A percentile compares a stretch with the other conserved stretches of the same genome.
These are phyloP conservation scores for Archaeoteleia sp. DNA, from an alignment of 2,888 invertebrate genomes.

Conservation along the genomic window DNA sequence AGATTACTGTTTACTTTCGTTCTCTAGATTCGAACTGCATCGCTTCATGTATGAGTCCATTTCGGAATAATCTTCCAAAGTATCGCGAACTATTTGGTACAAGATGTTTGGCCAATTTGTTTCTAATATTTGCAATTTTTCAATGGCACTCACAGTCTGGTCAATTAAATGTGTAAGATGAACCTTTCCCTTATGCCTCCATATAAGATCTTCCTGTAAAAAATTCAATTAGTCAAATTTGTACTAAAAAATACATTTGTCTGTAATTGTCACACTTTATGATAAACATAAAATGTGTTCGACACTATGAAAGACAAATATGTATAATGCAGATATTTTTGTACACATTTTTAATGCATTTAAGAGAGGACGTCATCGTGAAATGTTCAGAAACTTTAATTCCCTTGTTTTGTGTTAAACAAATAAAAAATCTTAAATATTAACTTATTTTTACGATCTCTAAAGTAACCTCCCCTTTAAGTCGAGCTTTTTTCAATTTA, in stretches of 20 bases:
- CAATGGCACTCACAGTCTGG: conserved; percentile 85
- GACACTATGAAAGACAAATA: too few species aligned
- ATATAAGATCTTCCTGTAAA: conserved; percentile 82
- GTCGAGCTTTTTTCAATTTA: too few species aligned
- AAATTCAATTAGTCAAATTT: conserved; percentile 22
- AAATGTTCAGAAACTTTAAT: too few species aligned
- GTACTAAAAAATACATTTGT: conserved; percentile 41
- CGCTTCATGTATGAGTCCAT: conserved; percentile 87
- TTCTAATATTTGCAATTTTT: conserved; percentile 84
- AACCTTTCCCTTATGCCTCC: conserved; percentile 84
- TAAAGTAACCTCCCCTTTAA: too few species aligned
- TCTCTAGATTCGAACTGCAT: conserved; percentile 58
- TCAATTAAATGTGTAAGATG: conserved; percentile 83
- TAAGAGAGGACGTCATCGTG: too few species aligned
- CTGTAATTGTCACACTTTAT: background rate
- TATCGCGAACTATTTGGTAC: conserved; percentile 85
- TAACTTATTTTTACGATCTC: too few species aligned
- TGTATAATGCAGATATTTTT: too few species aligned
- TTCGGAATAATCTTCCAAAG: conserved; percentile 87
- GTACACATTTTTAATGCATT: too few species aligned
- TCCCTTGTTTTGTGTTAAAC: too few species aligned
- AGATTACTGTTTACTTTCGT: conserved; percentile 11
- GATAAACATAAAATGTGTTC: too few species aligned
- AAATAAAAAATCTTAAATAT: too few species aligned
- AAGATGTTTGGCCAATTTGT: conserved; percentile 86